A percentile compares a stretch with the other conserved stretches of the same genome.
Conservation (phyloP, 2,113 vertebrate species). For the Castor canadensis region DNA sequence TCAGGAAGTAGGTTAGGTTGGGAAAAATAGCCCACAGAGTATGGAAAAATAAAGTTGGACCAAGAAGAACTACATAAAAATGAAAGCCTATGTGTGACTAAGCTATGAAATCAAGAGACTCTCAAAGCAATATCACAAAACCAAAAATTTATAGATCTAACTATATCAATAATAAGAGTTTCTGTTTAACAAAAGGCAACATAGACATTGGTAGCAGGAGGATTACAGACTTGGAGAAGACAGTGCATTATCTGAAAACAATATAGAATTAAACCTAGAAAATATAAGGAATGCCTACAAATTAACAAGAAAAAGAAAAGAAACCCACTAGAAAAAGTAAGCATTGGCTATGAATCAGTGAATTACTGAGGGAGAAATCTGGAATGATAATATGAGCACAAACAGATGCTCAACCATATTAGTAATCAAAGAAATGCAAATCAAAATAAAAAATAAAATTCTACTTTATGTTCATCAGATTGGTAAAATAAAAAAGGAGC, state of each 20-base stretch:
- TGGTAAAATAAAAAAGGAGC: background rate
- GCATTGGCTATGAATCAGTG: background rate
- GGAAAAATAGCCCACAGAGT: background rate
- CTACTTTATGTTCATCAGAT: background rate
- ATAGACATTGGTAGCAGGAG: background rate
- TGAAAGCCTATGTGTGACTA: background rate
- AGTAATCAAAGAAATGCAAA: conserved; percentile 29
- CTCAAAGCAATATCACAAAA: background rate
- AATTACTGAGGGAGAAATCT: background rate
- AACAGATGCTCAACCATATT: background rate
- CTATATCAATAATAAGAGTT: background rate
- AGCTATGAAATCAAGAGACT: background rate
- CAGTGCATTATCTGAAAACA: background rate
- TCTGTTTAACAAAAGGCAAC: conserved; percentile 20
- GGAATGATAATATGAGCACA: background rate
- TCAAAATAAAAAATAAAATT: conserved; percentile 27
- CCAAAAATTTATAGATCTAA: background rate
- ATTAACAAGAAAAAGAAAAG: background rate
- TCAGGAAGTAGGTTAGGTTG: background rate
- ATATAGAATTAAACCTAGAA: background rate
- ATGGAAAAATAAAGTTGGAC: background rate
- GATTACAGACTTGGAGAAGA: background rate
- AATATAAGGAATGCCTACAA: conserved; percentile 5
- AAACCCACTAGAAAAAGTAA: background rate
- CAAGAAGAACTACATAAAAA: background rate